A percentile compares a stretch with the other conserved stretches of the same genome.
Evolutionary conservation across 2,113 vertebrate species (phyloP).

Genomic region (Struthio camelus): DNA sequence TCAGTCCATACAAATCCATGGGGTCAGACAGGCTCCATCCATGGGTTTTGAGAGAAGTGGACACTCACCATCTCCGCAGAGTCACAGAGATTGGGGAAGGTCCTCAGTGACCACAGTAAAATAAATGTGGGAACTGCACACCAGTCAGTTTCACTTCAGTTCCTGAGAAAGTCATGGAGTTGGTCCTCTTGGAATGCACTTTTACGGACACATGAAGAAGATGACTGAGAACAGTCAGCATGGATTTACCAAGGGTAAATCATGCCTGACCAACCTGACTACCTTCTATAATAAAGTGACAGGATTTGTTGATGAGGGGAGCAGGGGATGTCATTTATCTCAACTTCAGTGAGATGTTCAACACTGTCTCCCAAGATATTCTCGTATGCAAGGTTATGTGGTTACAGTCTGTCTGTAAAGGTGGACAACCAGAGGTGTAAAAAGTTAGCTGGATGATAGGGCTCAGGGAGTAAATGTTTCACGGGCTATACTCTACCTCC

Average conservation of each 20-base stretch:
- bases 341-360: neutral
- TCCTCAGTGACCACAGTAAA: neutral
- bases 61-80: neutral
- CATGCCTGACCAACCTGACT: neutral
- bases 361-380: neutral
- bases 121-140: neutral
- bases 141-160: neutral
- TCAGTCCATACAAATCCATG: neutral
- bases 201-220: neutral
- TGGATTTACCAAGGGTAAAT: neutral
- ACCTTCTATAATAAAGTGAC: neutral
- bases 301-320: neutral
- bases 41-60: fast-evolving
- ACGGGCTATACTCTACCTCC: neutral
- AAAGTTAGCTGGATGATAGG: neutral
- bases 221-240: neutral
- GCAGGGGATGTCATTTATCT: neutral
- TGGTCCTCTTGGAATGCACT: neutral
- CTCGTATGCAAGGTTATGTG: neutral
- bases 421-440: neutral
- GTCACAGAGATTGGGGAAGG: neutral
- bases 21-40: neutral
- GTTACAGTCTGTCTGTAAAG: neutral
- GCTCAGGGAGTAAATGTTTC: neutral
- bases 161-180: neutral